These are phyloP conservation scores for Leucozona laternaria DNA, from an alignment of 2,888 invertebrate species.

Conservation along the genomic window DNA sequence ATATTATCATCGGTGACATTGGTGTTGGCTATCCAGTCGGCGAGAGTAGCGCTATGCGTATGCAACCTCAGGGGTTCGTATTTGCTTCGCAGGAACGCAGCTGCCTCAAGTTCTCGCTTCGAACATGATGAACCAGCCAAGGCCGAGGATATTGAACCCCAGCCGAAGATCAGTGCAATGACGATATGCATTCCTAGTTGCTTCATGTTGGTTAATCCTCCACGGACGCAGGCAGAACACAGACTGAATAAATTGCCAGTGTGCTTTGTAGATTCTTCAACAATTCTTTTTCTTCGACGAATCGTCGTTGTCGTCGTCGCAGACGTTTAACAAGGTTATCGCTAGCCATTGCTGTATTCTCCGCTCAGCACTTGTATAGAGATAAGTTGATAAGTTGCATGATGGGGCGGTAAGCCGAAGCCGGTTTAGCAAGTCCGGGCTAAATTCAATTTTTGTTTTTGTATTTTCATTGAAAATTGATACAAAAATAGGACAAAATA, in stretches of 20 bases:
- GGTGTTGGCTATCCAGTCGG: conserved; percentile 79
- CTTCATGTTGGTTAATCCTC: conserved; percentile 46
- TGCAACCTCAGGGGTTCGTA: conserved; percentile 39
- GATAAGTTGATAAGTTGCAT: conserved; percentile 3
- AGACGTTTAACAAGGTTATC: conserved; percentile 26
- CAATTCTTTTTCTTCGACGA: background rate
- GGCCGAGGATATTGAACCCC: conserved; percentile 46
- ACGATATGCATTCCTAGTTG: conserved; percentile 50
- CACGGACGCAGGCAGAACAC: conserved; percentile 23
- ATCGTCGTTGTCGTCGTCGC: conserved; percentile 5
- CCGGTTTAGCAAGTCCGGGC: conserved; percentile 17
- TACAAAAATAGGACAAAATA: conserved; percentile 32
- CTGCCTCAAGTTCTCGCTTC: conserved; percentile 27
- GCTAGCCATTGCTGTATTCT: background rate
- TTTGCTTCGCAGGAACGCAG: conserved; percentile 24
- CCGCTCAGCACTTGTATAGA: background rate
- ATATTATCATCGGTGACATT: conserved; percentile 91
- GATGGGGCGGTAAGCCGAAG: conserved; percentile 28
- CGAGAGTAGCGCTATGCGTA: conserved; percentile 34
- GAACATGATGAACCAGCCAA: conserved; percentile 40
- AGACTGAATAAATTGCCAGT: conserved; percentile 34
- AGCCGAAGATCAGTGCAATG: conserved; percentile 51
- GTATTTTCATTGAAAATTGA: conserved; percentile 8
- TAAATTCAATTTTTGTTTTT: conserved; percentile 3
- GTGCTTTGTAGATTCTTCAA: conserved; percentile 20